Base-by-base conservation (phyloP, 1,140 invertebrate species). In the Drosophila ficusphila region DNA sequence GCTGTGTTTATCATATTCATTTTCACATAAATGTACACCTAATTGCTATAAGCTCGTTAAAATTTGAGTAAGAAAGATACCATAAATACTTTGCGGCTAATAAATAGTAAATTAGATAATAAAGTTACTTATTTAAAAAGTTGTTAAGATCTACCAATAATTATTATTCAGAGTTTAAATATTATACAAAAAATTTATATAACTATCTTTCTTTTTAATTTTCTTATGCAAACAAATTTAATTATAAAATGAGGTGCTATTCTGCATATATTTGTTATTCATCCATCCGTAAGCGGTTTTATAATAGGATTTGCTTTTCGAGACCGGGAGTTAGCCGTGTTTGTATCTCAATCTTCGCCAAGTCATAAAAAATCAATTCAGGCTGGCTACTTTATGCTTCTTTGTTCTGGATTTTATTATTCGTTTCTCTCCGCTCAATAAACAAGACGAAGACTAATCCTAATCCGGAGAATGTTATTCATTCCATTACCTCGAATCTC, bases 381-480 rank as follows among this genome's bases (percentile, higher is more conserved):
- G 9, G 25, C 64, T 31, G 18, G 11, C 25, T 36, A 31, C 33
- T 64, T 31, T 27, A 39, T 29, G 31, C 18, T 64, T 65, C 33
- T 33, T 39, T 67, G 29, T 51, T 31, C 39, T 47, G 25, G 18
- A 33, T 46, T 69, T 69, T 57, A 34, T 53, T 36, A 64, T 64
- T 44, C 42, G 33, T 25, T 36, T 57, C 29, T 57, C 44, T 33
- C 16, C 60, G 42, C 51, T 69, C 42, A 25, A 25, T 57, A 48
- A 58, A 70, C 52, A 33, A 44, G 41, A 19, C 16, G 14, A 16
- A 69, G 42, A 46, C 31, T 69, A 31, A 42, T 57, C 48, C 31
- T 68, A 67, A 44, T 69, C 65, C 61, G 6, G 14, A 31, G 29
- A 68, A 44, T 54, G 29, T 31, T 41, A 31, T 56, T 47, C 18